phyloP scores from a whole-genome alignment of 2,113 vertebrate species.

The Lophius piscatorius region DNA sequence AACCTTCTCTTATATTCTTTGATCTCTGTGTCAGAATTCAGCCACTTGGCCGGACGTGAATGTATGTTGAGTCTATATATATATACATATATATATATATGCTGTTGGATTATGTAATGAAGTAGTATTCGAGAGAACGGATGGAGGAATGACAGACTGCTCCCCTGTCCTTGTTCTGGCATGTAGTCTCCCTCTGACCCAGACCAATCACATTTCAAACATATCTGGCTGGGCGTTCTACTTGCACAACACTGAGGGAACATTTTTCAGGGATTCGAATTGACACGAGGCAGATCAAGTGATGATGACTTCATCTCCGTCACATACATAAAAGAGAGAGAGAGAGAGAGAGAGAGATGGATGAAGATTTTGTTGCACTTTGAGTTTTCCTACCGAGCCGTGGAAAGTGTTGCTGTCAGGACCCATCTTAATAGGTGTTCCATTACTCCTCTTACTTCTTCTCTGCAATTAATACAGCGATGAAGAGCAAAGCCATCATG shows the following conservation, averaged over 20 bases:
- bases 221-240: constrained; percentile 31
- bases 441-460: constrained; percentile 47
- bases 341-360: neutral
- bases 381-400: constrained; percentile 63
- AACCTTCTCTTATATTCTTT: neutral
- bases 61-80: constrained; percentile 19
- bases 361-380: constrained; percentile 23
- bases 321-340: constrained; percentile 14
- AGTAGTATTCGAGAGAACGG: constrained; percentile 14
- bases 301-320: constrained; percentile 47
- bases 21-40: neutral
- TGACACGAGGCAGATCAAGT: constrained; percentile 1
- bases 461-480: constrained; percentile 50
- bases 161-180: constrained; percentile 20
- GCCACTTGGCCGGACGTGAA: neutral
- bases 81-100: too few relatives aligned
- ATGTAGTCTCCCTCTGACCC: constrained; percentile 23
- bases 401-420: constrained; percentile 55
- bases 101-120: constrained; percentile 48
- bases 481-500: constrained; percentile 44
- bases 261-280: neutral
- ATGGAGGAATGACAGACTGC: constrained; percentile 38
- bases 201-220: constrained; percentile 40
- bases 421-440: constrained; percentile 58
- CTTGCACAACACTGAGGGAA: constrained; percentile 16